Conservation (phyloP, 1,140 invertebrate species). For the Achroia grisella region DNA sequence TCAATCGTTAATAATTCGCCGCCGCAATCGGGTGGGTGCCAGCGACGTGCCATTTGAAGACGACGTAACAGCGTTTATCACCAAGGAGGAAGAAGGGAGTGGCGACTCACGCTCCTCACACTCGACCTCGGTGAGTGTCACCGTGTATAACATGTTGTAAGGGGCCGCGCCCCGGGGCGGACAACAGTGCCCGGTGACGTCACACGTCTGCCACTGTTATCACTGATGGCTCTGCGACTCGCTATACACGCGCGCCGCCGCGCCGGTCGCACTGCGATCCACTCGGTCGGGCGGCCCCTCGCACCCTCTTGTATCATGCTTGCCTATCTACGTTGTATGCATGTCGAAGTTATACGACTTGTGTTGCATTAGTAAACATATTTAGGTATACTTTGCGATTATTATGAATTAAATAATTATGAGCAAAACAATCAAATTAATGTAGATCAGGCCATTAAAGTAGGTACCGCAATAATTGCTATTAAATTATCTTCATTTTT, state of each 20-base stretch:
- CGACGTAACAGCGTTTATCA: slow-evolving; percentile 15
- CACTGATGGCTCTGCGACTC: neutral
- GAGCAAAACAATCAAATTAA: no score
- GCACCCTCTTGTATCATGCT: slow-evolving; percentile 42
- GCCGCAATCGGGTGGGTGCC: slow-evolving; percentile 81
- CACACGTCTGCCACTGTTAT: slow-evolving; percentile 36
- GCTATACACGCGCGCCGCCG: slow-evolving; percentile 12
- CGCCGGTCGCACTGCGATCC: slow-evolving; percentile 22
- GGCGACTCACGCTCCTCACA: slow-evolving; percentile 57
- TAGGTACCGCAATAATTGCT: no score
- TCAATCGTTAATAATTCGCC: slow-evolving; percentile 65
- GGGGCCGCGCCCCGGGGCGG: slow-evolving; percentile 37
- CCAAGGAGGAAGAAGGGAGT: slow-evolving; percentile 63
- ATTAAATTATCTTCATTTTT: no score
- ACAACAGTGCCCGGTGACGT: slow-evolving; percentile 42
- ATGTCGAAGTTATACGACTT: slow-evolving; percentile 16
- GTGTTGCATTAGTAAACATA: slow-evolving; percentile 13
- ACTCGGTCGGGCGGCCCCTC: slow-evolving; percentile 33
- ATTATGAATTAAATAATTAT: no score
- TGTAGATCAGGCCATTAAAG: no score
- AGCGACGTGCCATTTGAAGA: slow-evolving; percentile 72
- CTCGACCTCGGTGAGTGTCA: slow-evolving; percentile 59
- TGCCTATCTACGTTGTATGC: slow-evolving; percentile 22
- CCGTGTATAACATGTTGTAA: slow-evolving; percentile 16
- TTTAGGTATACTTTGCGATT: neutral